These are phyloP conservation scores for Heptranchias perlo DNA, from an alignment of 2,113 vertebrate genomes.

Conservation along the genomic window DNA sequence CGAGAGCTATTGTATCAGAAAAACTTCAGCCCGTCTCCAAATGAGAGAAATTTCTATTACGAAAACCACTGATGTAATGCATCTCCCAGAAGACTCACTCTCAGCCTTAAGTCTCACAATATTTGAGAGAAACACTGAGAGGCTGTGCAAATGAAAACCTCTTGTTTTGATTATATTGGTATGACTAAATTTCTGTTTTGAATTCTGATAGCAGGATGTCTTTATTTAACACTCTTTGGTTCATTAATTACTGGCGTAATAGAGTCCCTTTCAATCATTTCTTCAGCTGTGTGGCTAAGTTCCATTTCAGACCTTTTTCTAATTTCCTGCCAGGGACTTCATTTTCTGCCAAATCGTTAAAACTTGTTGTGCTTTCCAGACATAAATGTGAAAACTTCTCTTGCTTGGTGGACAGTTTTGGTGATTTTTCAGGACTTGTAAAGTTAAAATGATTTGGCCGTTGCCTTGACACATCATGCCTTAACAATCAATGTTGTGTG, in stretches of 20 bases:
- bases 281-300: conserved; percentile 27
- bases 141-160: conserved; percentile 9
- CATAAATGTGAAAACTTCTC: conserved; percentile 7
- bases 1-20: conserved; percentile 35
- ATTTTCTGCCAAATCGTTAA: conserved; percentile 38
- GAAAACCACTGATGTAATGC: conserved; percentile 16
- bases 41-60: conserved; percentile 26
- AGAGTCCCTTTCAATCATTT: conserved; percentile 31
- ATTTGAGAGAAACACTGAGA: not conserved
- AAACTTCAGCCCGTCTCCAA: not conserved
- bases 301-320: conserved; percentile 23
- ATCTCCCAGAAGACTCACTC: conserved; percentile 29
- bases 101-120: conserved; percentile 21
- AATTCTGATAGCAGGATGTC: conserved; percentile 34
- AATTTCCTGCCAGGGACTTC: conserved; percentile 28
- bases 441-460: not conserved
- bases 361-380: conserved; percentile 36
- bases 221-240: conserved; percentile 37
- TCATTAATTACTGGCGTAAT: conserved; percentile 34
- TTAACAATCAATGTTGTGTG: not conserved
- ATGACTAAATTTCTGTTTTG: conserved; percentile 21
- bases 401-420: not conserved
- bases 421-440: conserved; percentile 3
- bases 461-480: not conserved
- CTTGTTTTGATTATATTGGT: conserved; percentile 32